Base-by-base conservation (phyloP, 2,113 vertebrate genomes). In the Osmerus eperlanus region DNA sequence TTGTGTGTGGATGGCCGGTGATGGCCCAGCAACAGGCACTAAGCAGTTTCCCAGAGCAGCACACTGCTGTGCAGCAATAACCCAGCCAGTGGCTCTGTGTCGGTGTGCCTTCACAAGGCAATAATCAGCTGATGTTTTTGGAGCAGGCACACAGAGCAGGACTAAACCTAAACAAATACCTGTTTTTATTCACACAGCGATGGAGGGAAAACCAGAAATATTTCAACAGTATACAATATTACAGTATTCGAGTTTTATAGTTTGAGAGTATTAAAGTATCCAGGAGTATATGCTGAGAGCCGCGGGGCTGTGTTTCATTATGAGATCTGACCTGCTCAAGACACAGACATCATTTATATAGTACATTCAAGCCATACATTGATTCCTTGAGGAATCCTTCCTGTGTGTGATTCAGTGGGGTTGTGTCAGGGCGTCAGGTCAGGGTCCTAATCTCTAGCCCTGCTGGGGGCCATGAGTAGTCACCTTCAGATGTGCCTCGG, bases 51-150 rank as follows among this genome's bases (percentile, higher is more conserved):
- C 64, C 76, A 77, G 82, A 64, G 63, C 65, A 51, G 67, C 64
- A 51, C 67, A 56, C 68, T 36, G 61, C 47, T 68, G 54, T 65
- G 67, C 14, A 77, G 68, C 72, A 72, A 79, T 73, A 61, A 53
- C 65, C 32, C 55, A 64, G 59, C 52, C 58, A 52, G 53, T 72
- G 65, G 67, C 64, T 51, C 54, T 74, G 60, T 71, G 74, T 68
- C 53, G 72, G 64, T 53, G 70, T 47, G 58, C 70, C 56, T 74
- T 54, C 72, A 74, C 76, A 75, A 55, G 80, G 78, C 69, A 78
- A 72, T 78, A 73, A 72, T 78, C 72, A 82, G 64, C 78, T 78
- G 76, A 78, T 82, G 76, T 59, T 73, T 80, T 81, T 79, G 71
- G 80, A 76, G 70, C 41, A 16, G 18, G 15, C 18, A 71, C 52